Percentiles rank a stretch among this genome's conserved stretches.
Conservation (phyloP, 1,140 invertebrate genomes). For the Trichomalopsis sarcophagae region DNA sequence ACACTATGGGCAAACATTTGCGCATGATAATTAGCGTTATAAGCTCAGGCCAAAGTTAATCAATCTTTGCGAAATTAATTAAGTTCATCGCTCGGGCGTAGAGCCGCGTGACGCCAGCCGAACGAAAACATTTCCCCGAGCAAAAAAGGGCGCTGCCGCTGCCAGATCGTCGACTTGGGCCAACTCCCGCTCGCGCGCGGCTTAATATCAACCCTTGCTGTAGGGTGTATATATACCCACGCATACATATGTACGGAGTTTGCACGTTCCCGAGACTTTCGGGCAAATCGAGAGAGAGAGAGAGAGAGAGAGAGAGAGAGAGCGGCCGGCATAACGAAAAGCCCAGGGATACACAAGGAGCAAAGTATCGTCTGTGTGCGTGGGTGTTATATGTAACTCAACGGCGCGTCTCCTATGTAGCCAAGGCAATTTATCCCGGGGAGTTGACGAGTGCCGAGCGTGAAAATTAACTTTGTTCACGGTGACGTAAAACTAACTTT, state of each 20-base stretch:
- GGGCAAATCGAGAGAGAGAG: not conserved
- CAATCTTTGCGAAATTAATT: constrained; percentile 42
- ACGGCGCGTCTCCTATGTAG: not conserved
- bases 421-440: constrained; percentile 43
- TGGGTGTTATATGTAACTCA: not conserved
- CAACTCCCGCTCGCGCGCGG: not conserved
- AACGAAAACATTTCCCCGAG: constrained; percentile 30
- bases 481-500: constrained; percentile 56
- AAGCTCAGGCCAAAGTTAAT: constrained; percentile 9
- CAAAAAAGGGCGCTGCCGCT: not conserved
- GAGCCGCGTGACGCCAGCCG: not conserved
- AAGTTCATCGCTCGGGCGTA: constrained; percentile 11
- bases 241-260: not conserved
- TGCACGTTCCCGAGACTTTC: constrained; percentile 5
- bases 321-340: constrained; percentile 10
- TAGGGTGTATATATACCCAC: not conserved
- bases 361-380: constrained; percentile 18
- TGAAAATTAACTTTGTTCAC: constrained; percentile 57
- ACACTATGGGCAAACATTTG: not conserved
- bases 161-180: not conserved
- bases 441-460: constrained; percentile 40
- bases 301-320: not conserved
- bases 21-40: constrained; percentile 31
- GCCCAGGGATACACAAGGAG: constrained; percentile 25
- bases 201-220: not conserved